Percentiles rank a stretch among this genome's conserved stretches.
Conservation (phyloP, 2,113 vertebrate genomes). For the Alethe diademata region DNA sequence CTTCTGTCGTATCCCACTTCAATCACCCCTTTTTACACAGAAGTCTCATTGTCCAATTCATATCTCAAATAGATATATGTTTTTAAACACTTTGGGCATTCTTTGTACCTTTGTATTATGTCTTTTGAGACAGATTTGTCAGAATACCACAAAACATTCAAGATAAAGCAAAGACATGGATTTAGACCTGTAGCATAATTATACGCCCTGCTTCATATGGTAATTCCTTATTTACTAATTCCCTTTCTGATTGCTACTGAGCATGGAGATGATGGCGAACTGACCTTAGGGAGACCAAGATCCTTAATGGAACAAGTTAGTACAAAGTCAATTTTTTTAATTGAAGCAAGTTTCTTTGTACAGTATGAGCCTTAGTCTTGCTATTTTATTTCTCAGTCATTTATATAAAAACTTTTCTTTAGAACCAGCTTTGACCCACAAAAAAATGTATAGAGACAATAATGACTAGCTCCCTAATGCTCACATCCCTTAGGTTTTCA, state of each 20-base stretch:
- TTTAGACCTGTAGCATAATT: background rate
- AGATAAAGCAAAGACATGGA: background rate
- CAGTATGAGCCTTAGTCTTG: background rate
- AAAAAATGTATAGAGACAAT: background rate
- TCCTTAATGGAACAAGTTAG: background rate
- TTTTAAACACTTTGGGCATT: background rate
- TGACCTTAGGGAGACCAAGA: background rate
- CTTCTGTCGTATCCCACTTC: background rate
- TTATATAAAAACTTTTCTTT: background rate
- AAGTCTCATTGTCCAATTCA: background rate
- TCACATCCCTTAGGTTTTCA: background rate
- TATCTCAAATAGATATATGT: background rate
- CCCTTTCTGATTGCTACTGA: background rate
- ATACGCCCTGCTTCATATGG: rapidly evolving
- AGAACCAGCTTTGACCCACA: background rate
- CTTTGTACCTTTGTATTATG: background rate
- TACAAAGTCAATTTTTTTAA: background rate
- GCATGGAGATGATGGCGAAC: background rate
- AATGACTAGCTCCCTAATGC: background rate
- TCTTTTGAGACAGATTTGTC: background rate
- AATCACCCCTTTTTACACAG: background rate
- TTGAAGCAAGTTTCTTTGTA: background rate
- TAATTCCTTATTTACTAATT: background rate
- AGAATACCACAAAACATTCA: background rate
- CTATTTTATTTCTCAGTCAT: background rate